phyloP scores from a whole-genome alignment of 2,888 invertebrate species.

The Druceiella hillmani region DNA sequence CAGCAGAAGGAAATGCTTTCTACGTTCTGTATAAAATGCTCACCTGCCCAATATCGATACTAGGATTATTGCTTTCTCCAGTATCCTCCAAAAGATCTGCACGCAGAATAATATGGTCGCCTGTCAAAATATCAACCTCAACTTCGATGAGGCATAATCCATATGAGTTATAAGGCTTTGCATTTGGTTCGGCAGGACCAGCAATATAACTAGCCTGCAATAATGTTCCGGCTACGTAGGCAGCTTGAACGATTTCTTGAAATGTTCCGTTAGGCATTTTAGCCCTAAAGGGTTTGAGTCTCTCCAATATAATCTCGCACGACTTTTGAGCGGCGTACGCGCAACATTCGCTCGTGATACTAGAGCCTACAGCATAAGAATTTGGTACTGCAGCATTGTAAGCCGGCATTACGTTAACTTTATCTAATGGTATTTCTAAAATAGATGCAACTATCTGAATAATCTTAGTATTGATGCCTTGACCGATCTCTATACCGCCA shows the following conservation, averaged over 20 bases:
- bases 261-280: slow-evolving; percentile 32
- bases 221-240: slow-evolving; percentile 26
- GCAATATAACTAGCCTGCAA: slow-evolving; percentile 28
- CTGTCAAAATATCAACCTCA: slow-evolving; percentile 60
- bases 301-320: slow-evolving; percentile 34
- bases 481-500: slow-evolving; percentile 73
- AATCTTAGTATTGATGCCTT: slow-evolving; percentile 70
- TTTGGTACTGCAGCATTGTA: slow-evolving; percentile 54
- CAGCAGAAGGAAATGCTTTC: too few relatives aligned
- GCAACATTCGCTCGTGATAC: slow-evolving; percentile 29
- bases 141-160: slow-evolving; percentile 52
- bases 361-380: slow-evolving; percentile 54
- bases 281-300: slow-evolving; percentile 33
- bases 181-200: slow-evolving; percentile 25
- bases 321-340: slow-evolving; percentile 39
- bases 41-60: slow-evolving; percentile 53
- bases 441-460: slow-evolving; percentile 63
- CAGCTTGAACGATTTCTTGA: slow-evolving; percentile 28
- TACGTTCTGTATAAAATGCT: too few relatives aligned
- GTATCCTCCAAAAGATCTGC: slow-evolving; percentile 55
- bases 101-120: slow-evolving; percentile 47
- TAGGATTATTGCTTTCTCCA: slow-evolving; percentile 52
- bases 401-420: slow-evolving; percentile 60
- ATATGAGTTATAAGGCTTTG: slow-evolving; percentile 43
- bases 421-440: slow-evolving; percentile 58